Conservation (phyloP, 2,797 vertebrate species). For the Menidia menidia region DNA sequence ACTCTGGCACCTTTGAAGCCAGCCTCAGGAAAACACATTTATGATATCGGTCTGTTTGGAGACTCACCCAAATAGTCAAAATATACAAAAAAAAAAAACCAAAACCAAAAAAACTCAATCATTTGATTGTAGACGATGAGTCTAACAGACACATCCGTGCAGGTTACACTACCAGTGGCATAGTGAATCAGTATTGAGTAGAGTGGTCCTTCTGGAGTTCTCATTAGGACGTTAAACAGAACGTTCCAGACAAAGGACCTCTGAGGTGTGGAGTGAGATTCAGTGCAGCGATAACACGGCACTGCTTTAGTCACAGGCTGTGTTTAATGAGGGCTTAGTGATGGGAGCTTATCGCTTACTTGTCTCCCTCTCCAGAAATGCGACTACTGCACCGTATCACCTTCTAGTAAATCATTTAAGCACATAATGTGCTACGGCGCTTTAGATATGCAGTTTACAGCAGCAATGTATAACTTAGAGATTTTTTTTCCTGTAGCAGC, state of each 20-base stretch:
- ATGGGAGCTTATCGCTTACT: constrained; percentile 27
- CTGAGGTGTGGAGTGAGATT: background rate
- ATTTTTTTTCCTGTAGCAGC: background rate
- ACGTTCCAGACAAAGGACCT: background rate
- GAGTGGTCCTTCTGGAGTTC: background rate
- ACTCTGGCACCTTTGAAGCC: constrained; percentile 17
- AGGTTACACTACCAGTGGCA: constrained; percentile 1
- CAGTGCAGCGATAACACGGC: constrained; percentile 1
- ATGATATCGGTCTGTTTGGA: constrained; percentile 6
- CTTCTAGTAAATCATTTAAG: constrained; percentile 34
- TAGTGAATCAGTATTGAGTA: background rate
- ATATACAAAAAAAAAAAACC: constrained; percentile 11
- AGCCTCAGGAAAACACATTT: constrained; percentile 22
- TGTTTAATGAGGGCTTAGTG: constrained; percentile 8
- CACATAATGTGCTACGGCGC: constrained; percentile 5
- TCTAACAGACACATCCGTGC: constrained; percentile 25
- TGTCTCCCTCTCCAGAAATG: constrained; percentile 24
- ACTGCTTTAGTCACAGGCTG: constrained; percentile 9
- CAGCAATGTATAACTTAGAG: constrained; percentile 14
- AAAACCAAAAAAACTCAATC: constrained; percentile 4
- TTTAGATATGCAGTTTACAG: constrained; percentile 27
- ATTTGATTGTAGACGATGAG: constrained; percentile 10
- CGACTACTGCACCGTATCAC: constrained; percentile 26
- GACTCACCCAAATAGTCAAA: constrained; percentile 8
- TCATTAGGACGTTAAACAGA: background rate